These are phyloP conservation scores for Leptodactylus fuscus DNA, from an alignment of 2,113 vertebrate genomes.

Conservation along the genomic window DNA sequence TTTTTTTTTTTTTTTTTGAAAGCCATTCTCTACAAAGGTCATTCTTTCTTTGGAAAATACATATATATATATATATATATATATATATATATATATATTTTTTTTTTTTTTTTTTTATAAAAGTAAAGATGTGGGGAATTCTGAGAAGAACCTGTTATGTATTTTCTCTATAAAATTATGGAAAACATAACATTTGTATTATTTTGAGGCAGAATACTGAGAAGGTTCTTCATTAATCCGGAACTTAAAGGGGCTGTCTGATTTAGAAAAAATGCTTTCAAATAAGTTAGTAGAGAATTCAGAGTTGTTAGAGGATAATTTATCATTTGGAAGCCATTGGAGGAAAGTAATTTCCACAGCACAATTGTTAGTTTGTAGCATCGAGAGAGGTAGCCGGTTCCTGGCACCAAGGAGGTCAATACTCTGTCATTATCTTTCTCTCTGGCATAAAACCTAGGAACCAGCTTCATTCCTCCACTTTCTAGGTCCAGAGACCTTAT, in stretches of 20 bases:
- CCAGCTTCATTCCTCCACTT: too few species aligned
- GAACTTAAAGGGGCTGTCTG: not conserved
- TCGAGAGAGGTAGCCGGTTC: too few species aligned
- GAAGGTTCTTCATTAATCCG: not conserved
- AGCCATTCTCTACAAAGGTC: slow-evolving; percentile 2
- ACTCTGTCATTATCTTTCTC: too few species aligned
- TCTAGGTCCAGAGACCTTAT: too few species aligned
- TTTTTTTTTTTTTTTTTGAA: not conserved
- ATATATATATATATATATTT: too few species aligned
- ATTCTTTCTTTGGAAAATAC: not conserved
- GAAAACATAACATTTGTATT: not conserved
- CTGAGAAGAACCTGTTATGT: not conserved
- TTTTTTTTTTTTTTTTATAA: not conserved
- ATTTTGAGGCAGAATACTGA: not conserved
- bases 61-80: not conserved
- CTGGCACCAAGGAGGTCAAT: too few species aligned
- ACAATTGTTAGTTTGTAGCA: too few species aligned
- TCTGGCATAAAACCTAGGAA: too few species aligned
- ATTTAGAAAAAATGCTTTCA: not conserved
- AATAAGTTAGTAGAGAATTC: not conserved
- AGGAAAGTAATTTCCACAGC: too few species aligned
- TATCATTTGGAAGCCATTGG: not conserved
- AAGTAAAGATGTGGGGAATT: not conserved
- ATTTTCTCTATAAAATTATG: not conserved
- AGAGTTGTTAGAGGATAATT: not conserved